A percentile compares a stretch with the other conserved stretches of the same genome.
Conservation (phyloP, 2,888 invertebrate genomes). For the Drosophila subquinaria region DNA sequence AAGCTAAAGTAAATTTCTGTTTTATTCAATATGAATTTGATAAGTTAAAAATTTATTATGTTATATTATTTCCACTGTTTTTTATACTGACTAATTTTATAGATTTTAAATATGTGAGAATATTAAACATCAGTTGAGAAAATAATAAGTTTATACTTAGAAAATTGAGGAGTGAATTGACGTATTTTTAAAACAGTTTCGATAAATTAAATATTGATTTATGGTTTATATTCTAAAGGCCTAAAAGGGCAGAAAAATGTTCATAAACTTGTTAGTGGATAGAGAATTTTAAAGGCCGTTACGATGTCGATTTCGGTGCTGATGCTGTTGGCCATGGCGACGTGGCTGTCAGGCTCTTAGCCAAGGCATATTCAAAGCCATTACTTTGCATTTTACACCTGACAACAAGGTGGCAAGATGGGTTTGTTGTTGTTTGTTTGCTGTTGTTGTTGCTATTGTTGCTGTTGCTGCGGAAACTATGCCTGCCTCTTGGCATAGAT, state of each 20-base stretch:
- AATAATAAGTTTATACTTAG: too few relatives aligned
- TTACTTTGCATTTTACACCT: conserved; percentile 81
- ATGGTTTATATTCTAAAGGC: too few relatives aligned
- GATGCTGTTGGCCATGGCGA: conserved; percentile 23
- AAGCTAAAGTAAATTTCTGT: too few relatives aligned
- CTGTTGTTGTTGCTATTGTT: not conserved
- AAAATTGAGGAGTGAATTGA: too few relatives aligned
- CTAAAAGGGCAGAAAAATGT: not conserved
- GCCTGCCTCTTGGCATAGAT: conserved; percentile 63
- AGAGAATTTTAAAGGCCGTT: not conserved
- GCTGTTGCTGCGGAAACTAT: conserved; percentile 10
- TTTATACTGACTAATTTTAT: too few relatives aligned
- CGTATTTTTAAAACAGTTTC: too few relatives aligned
- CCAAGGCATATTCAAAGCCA: conserved; percentile 66
- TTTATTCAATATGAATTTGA: too few relatives aligned
- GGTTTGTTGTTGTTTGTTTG: not conserved
- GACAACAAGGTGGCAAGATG: conserved; percentile 51
- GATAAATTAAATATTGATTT: too few relatives aligned
- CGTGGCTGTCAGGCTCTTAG: conserved; percentile 56
- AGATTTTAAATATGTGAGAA: too few relatives aligned
- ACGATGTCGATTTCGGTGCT: conserved; percentile 5
- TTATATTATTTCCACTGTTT: too few relatives aligned
- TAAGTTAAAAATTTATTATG: too few relatives aligned
- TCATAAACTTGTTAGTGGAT: not conserved
- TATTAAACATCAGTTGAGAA: too few relatives aligned